Evolutionary conservation across 2,113 vertebrate species (phyloP).

Genomic region (Sylvietta virens): DNA sequence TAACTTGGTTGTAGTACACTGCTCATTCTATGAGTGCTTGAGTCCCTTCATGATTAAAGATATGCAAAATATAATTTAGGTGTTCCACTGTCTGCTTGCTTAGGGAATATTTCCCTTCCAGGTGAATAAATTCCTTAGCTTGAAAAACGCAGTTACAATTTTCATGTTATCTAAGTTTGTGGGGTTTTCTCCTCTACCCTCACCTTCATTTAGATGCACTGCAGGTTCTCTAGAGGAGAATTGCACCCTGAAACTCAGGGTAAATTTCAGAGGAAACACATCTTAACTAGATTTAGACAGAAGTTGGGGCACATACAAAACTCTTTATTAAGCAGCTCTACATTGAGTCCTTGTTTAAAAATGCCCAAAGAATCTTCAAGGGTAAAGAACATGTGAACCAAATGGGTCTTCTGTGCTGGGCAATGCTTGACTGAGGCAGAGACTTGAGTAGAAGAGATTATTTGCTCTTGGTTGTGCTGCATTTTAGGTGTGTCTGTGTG

Average conservation of each 20-base stretch:
- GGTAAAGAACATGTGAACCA: not conserved
- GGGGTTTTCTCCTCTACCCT: not conserved
- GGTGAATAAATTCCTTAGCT: not conserved
- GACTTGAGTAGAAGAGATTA: rapidly evolving
- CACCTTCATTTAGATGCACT: not conserved
- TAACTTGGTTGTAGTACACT: not conserved
- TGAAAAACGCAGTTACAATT: not conserved
- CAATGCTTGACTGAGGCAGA: not conserved
- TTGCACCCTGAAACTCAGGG: not conserved
- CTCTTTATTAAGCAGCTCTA: not conserved
- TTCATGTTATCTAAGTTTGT: not conserved
- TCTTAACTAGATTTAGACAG: not conserved
- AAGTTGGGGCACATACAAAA: not conserved
- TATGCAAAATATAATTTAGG: not conserved
- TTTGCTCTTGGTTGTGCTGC: not conserved
- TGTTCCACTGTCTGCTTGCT: not conserved
- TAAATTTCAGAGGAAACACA: not conserved
- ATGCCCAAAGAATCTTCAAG: not conserved
- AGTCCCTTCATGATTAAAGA: not conserved
- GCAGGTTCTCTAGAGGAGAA: not conserved
- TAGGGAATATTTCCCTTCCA: not conserved
- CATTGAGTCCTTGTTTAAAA: not conserved
- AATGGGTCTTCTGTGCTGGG: not conserved
- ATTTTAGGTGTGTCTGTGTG: not conserved
- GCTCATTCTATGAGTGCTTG: not conserved